These are phyloP conservation scores for Trachurus trachurus DNA, from an alignment of 2,797 vertebrate species.

Conservation along the genomic window DNA sequence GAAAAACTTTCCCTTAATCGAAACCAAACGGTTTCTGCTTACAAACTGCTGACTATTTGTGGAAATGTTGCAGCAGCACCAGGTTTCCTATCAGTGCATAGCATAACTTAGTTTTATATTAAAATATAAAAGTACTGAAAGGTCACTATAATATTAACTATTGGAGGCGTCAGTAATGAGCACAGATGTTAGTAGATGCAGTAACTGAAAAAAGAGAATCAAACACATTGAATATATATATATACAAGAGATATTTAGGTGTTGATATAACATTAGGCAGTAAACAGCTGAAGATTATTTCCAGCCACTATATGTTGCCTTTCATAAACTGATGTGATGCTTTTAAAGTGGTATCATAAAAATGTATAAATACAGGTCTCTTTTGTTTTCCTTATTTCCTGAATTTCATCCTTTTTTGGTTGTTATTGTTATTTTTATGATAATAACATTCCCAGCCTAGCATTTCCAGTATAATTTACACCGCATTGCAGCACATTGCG, in stretches of 20 bases:
- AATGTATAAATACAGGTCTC: not conserved
- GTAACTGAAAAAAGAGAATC: not conserved
- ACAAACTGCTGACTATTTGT: not conserved
- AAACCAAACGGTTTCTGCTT: conserved; percentile 22
- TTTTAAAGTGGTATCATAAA: not conserved
- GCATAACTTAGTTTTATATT: not conserved
- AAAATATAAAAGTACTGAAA: not conserved
- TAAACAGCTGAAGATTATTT: not conserved
- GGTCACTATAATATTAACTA: too few species aligned
- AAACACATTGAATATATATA: not conserved
- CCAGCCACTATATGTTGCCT: not conserved
- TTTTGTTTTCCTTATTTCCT: not conserved
- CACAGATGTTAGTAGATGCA: not conserved
- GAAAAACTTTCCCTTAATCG: conserved; percentile 36
- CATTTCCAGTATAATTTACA: not conserved
- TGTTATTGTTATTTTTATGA: not conserved
- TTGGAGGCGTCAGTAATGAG: not conserved
- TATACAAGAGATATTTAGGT: not conserved
- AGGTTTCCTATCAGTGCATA: not conserved
- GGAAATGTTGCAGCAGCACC: not conserved
- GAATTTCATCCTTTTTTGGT: not conserved
- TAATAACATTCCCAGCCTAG: not conserved
- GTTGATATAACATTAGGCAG: not conserved
- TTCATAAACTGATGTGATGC: not conserved
- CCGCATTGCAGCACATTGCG: not conserved